Conservation (phyloP, 2,888 invertebrate species). For the Pantelozetes paolii region DNA sequence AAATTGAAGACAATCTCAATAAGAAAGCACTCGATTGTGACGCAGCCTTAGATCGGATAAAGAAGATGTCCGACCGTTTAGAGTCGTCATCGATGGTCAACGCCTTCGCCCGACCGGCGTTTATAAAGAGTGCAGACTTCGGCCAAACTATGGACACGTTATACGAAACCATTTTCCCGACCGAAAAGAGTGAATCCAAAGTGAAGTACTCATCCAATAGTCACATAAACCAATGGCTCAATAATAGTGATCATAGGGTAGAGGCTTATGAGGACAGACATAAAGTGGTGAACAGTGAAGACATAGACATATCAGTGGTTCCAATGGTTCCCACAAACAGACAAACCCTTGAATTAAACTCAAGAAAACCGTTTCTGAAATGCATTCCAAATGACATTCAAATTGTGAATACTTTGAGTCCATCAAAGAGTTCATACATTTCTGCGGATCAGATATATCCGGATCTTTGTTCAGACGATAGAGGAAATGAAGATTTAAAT, state of each 20-base stretch:
- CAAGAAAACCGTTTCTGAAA: background rate
- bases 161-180: constrained; percentile 20
- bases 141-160: constrained; percentile 13
- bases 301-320: background rate
- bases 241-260: background rate
- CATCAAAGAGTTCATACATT: background rate
- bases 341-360: background rate
- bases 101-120: constrained; percentile 15
- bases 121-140: constrained; percentile 3
- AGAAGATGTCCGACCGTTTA: constrained; percentile 7
- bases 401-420: background rate
- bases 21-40: background rate
- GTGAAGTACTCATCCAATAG: background rate
- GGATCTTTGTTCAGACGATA: background rate
- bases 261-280: background rate
- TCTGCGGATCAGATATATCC: constrained; percentile 30
- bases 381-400: background rate
- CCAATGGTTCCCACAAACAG: background rate
- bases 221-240: constrained; percentile 18
- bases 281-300: background rate
- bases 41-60: constrained; percentile 1
- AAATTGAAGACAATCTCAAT: background rate
- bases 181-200: background rate
- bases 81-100: constrained; percentile 33
- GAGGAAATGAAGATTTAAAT: background rate